Evolutionary conservation across 2,888 invertebrate species (phyloP).

Genomic region (Gonocerus acuteangulatus): DNA sequence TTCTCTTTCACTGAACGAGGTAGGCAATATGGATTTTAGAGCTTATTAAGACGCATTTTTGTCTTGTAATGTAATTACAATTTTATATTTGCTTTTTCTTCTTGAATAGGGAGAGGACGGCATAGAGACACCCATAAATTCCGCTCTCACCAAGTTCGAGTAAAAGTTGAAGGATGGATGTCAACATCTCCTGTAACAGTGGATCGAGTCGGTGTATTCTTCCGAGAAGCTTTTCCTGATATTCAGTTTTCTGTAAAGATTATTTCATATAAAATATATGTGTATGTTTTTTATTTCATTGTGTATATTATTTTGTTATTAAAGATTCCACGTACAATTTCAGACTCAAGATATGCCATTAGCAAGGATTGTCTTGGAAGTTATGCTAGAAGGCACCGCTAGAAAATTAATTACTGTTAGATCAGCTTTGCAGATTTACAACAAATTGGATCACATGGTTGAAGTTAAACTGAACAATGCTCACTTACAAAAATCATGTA

Average conservation of each 20-base stretch:
- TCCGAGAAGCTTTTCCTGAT: conserved; percentile 57
- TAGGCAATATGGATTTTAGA: conserved; percentile 5
- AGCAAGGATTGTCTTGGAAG: conserved; percentile 82
- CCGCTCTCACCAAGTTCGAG: conserved; percentile 76
- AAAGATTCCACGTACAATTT: not conserved
- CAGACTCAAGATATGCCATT: conserved; percentile 42
- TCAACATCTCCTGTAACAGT: conserved; percentile 82
- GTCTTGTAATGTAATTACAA: no score
- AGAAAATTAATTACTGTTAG: conserved; percentile 87
- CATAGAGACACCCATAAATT: conserved; percentile 69
- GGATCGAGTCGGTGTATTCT: conserved; percentile 91
- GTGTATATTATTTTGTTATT: not conserved
- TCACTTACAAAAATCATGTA: conserved; percentile 45
- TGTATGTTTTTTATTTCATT: no score
- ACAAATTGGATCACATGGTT: conserved; percentile 64
- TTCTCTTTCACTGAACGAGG: conserved; percentile 78
- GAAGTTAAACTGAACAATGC: conserved; percentile 62
- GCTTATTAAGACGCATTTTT: not conserved
- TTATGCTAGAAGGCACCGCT: conserved; percentile 86
- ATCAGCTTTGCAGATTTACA: conserved; percentile 75
- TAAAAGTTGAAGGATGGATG: conserved; percentile 85
- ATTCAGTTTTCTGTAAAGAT: conserved; percentile 40
- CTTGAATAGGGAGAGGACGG: conserved; percentile 54
- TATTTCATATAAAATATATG: conserved; percentile 12
- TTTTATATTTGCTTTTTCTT: no score